phyloP scores from a whole-genome alignment of 2,797 vertebrate genomes.

The Microctenopoma lineatum region DNA sequence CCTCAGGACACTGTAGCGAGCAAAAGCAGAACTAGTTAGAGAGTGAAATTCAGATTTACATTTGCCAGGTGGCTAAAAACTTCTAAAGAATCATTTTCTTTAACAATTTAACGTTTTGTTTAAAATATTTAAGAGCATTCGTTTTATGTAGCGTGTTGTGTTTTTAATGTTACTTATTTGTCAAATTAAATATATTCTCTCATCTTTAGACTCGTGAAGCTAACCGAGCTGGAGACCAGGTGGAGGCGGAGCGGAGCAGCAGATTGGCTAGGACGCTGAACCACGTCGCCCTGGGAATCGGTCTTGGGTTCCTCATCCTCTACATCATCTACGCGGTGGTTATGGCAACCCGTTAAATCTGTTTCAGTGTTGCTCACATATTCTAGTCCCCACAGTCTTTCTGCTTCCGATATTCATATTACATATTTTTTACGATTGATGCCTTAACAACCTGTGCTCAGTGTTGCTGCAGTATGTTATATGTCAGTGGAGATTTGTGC shows the following conservation, averaged over 20 bases:
- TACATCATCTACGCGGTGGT: neutral
- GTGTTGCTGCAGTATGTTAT: neutral
- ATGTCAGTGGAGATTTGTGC: neutral
- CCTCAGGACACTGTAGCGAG: too few species aligned
- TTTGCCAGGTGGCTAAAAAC: too few species aligned
- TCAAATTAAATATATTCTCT: neutral
- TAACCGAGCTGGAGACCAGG: constrained; percentile 52
- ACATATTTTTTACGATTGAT: constrained; percentile 5
- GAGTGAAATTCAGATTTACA: too few species aligned
- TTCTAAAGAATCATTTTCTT: too few species aligned
- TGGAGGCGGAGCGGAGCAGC: constrained; percentile 63
- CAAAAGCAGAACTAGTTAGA: too few species aligned
- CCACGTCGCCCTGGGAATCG: constrained; percentile 68
- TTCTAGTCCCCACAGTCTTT: neutral
- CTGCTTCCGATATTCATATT: neutral
- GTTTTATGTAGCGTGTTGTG: too few species aligned
- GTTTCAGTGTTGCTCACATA: neutral
- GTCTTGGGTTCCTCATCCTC: neutral
- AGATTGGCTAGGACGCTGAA: constrained; percentile 66
- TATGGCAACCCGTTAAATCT: fast-evolving
- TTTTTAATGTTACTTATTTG: too few species aligned
- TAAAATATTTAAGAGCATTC: too few species aligned
- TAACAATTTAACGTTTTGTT: too few species aligned
- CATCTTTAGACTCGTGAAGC: constrained; percentile 65
- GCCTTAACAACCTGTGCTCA: neutral